Evolutionary conservation across 2,888 invertebrate genomes (phyloP), one percentile per base, ranked within the genome.

Genomic region (Encarsia formosa): DNA sequence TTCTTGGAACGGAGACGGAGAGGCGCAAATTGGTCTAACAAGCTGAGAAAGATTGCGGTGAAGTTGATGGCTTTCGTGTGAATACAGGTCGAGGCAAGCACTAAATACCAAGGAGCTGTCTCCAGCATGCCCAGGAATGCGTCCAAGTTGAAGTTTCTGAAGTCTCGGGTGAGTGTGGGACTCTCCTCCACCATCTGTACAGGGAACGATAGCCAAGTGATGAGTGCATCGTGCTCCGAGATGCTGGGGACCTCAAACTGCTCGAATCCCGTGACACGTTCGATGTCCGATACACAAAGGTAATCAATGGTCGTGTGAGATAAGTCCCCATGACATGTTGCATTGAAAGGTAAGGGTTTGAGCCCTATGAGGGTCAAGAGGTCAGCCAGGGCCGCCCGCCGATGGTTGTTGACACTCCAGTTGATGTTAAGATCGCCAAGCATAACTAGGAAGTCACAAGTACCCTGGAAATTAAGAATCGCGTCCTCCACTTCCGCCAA

Each of bases 361-460:
- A 41, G 2, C 3, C 16, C 16, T 9, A 26, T n/a, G 4, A 16
- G 26, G 1, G 5, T 4, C 2, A 26, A 19, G 2, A 29, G 29
- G 4, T 41, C 18, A 4, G 4, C 2, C 3, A 41, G 16, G 4
- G 6, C 2, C 2, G 5, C 24, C n/a, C n/a, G n/a, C n/a, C n/a
- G n/a, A n/a, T n/a, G n/a, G n/a, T n/a, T n/a, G n/a, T n/a, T n/a
- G n/a, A n/a, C n/a, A n/a, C n/a, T n/a, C 15, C 29, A 41, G 19
- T 41, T 26, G 15, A 41, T 41, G 15, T 41, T 41, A 18, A 41
- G 24, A 16, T 41, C 41, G 4, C 41, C 29, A 6, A 41, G 11
- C 2, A 41, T 5, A 11, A 26, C 9, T 5, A 24, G 15, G n/a
- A 16, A 16, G 2, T 41, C 29, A 4, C 19, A 29, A 5, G 1